These are phyloP conservation scores for Panurus biarmicus DNA, from an alignment of 2,113 vertebrate species.

Conservation along the genomic window DNA sequence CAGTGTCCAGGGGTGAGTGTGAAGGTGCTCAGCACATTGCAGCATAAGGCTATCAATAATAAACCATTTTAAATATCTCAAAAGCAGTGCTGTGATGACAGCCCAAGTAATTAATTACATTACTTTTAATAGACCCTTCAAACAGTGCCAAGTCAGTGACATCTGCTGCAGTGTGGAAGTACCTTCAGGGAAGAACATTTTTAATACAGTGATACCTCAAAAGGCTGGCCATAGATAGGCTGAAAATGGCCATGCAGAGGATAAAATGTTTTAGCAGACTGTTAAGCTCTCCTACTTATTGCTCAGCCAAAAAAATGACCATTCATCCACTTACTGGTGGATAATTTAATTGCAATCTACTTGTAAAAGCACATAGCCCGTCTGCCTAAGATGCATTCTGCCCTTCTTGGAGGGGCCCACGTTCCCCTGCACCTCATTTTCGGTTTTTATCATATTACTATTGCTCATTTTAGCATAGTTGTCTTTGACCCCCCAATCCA, in stretches of 20 bases:
- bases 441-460: not conserved
- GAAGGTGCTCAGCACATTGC: not conserved
- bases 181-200: conserved; percentile 70
- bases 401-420: not conserved
- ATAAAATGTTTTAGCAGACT: not conserved
- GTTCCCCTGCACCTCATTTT: not conserved
- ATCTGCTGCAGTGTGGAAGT: conserved; percentile 62
- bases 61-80: conserved; percentile 51
- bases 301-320: not conserved
- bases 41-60: conserved; percentile 56
- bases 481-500: not conserved
- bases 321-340: not conserved
- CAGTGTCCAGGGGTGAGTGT: not conserved
- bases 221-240: conserved; percentile 53
- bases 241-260: conserved; percentile 38
- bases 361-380: not conserved
- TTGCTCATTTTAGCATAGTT: not conserved
- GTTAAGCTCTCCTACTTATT: not conserved
- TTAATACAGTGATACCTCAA: conserved; percentile 54
- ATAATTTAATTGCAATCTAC: not conserved
- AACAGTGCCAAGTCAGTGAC: conserved; percentile 72
- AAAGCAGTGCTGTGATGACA: conserved; percentile 66
- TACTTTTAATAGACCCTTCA: conserved; percentile 76
- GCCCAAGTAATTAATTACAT: conserved; percentile 65
- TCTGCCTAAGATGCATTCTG: not conserved